Base-by-base conservation (phyloP, 2,888 invertebrate genomes). In the Teleiodes luculella region DNA sequence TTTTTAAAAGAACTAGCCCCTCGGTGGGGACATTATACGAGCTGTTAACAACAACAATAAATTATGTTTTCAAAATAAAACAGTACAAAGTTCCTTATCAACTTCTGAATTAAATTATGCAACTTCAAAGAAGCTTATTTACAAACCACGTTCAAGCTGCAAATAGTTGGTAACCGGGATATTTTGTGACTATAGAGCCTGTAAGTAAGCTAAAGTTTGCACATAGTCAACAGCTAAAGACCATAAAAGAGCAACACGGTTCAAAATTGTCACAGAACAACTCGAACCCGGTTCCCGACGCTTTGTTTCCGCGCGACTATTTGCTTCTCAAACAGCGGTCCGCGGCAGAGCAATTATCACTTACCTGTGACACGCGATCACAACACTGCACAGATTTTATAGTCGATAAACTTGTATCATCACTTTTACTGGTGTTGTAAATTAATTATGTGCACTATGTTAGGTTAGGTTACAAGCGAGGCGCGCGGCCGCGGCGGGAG, bases 361-460 rank as follows among this genome's bases (percentile, higher is more conserved):
- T 88, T 85, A 89, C 89, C 89, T 87, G 87, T 70, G 83, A 88
- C 84, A 81, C 78, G 83, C 80, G 84, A 86, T 80, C 86, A 85
- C 86, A 79, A 80, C 84, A 86, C 86, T 78, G 76, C 80, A 83
- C 85, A 83, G 85, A 83, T 88, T 86, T 57, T 86, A 87, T 83
- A 76, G 88, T 83, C 84, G 82, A 86, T 86, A 85, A 87, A 86
- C 85, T 80, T 72, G 80, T 84, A 86, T 86, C 83, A 88, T 89
- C 88, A 89, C 88, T 86, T 83, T 85, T 83, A 86, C 81, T 85
- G 77, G 72, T 77, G 84, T 81, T 83, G 77, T 86, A 85, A 85
- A 86, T 85, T 86, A 85, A 85, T 87, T 79, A 80, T 82, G 78
- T 78, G 76, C 79, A 83, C 85, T 83, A 71, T 72, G 74, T 76